Base-by-base conservation (phyloP, 2,888 invertebrate species). In the Amaurobius ferox region DNA sequence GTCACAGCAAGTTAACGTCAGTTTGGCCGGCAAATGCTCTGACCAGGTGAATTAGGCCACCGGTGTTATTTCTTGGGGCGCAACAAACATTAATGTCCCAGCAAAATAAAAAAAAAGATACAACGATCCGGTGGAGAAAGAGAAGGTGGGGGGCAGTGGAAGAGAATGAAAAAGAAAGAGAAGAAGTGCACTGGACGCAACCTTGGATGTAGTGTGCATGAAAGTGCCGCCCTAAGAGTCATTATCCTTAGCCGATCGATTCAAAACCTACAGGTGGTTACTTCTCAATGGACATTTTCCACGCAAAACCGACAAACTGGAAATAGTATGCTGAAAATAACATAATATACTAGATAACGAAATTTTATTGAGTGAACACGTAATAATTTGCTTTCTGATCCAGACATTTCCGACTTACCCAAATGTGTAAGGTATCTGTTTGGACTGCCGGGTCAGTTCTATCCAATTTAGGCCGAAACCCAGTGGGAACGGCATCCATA, bases 51-150 rank as follows among this genome's bases (percentile, higher is more conserved):
- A 55, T 55, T 55, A 55, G 55, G 55, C 79, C 32, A 64, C 19
- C 77, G 72, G 72, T 72, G 79, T 72, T 79, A 79, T 79, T 79
- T 72, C 79, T 79, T 66, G 35, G 68, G n/a, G n/a, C 68, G 78
- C 78, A 78, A 78, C 78, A 78, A 78, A 78, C 68, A 78, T 28
- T 61, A 48, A 2, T 44, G 6, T 16, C 44, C 2, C n/a, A n/a
- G n/a, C n/a, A n/a, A n/a, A n/a, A n/a, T n/a, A n/a, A n/a, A n/a
- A n/a, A n/a, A n/a, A n/a, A n/a, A n/a, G n/a, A n/a, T n/a, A n/a
- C n/a, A 64, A 64, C 39, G 78, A 70, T 78, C 68, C 28, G 78
- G 28, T 23, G n/a, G 32, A 16, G 28, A 30, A 44, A 13, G 19
- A 28, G 40, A 64, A 55, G 35, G 67, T 9, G 67, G 62, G 7